phyloP scores from a whole-genome alignment of 2,797 vertebrate species.

The Crypturellus tataupa region DNA sequence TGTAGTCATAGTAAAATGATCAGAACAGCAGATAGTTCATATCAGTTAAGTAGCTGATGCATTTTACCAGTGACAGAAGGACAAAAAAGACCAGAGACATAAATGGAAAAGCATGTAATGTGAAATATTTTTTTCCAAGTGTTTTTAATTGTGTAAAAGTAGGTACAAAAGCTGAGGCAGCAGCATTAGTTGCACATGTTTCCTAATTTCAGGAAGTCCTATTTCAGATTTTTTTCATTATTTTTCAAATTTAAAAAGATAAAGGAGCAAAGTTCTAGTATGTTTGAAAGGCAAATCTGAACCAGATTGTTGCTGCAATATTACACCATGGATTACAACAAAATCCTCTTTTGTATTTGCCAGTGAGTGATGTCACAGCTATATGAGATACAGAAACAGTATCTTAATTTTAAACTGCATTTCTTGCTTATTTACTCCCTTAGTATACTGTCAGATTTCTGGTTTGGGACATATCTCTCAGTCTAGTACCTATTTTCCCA shows the following conservation, averaged over 20 bases:
- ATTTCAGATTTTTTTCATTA: background rate
- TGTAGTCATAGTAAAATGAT: background rate
- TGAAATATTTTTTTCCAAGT: background rate
- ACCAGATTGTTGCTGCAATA: background rate
- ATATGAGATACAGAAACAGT: fast-evolving
- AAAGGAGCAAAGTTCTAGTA: background rate
- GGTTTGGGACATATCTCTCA: background rate
- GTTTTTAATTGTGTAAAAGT: background rate
- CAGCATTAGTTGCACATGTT: background rate
- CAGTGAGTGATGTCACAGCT: background rate
- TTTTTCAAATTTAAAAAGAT: background rate
- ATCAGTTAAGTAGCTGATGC: background rate
- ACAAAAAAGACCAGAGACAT: background rate
- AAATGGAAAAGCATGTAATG: background rate
- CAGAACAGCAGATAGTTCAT: background rate
- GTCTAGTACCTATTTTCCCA: background rate
- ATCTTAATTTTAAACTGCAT: background rate
- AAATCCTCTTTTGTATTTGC: background rate
- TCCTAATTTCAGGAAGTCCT: background rate
- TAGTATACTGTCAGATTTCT: background rate
- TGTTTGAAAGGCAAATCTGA: background rate
- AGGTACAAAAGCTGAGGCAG: background rate
- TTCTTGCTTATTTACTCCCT: background rate
- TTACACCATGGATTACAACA: fast-evolving
- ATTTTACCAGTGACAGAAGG: background rate